Evolutionary conservation across 2,888 invertebrate genomes (phyloP), one percentile per base, ranked within the genome.

Genomic region (Diarsia dahlii): DNA sequence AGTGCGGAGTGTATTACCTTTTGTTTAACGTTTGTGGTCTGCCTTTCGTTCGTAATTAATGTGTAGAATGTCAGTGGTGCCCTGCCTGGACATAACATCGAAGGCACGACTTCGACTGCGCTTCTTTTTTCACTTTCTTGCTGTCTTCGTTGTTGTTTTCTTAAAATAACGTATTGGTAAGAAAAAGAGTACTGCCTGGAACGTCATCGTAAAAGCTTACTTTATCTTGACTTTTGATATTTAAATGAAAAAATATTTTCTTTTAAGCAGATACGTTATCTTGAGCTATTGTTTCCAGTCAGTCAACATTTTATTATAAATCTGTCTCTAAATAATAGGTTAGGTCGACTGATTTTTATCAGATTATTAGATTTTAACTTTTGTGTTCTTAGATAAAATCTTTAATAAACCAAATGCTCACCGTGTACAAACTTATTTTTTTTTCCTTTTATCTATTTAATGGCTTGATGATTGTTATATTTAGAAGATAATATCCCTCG

Each of bases 41-140:
- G 89, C 89, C 90, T 91, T 91, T 91, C 86, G 88, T 88, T 83
- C 84, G 92, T 93, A 95, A 94, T 94, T 94, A 94, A 94, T 93
- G 91, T 88, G 83, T 88, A 88, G 87, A 89, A 86, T 89, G 84
- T 87, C 87, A 84, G 88, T 82, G 79, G 74, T 76, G 79, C 56
- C 72, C 76, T 74, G 84, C 72, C 75, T 81, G 84, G 84, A 88
- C 84, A 85, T 86, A 83, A 86, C 83, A 84, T 79, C 81, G 76
- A 71, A 64, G 81, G 86, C 88, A 88, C 88, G 88, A 88, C 84
- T 87, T 87, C 75, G 80, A 75, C 58, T 78, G 66, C 56, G 60
- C 64, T 80, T 80, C 75, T 81, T 87, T 87, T 84, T 87, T 87
- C 76, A 80, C 75, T 81, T 78, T 78, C 70, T 78, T 78, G 60